Conservation (phyloP, 2,113 vertebrate species). For the Isurus oxyrinchus region DNA sequence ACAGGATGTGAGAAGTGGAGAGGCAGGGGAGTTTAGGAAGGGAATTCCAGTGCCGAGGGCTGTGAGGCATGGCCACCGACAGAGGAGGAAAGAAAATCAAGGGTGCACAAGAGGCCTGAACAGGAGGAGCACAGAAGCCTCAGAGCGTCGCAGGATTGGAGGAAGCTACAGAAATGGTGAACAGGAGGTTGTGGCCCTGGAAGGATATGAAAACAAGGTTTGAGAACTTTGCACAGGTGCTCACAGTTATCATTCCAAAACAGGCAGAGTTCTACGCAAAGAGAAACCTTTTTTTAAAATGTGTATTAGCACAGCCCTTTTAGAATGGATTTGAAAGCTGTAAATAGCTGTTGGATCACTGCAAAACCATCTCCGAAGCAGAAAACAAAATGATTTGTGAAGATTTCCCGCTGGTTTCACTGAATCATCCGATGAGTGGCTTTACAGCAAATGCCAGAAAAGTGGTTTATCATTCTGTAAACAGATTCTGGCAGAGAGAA, state of each 20-base stretch:
- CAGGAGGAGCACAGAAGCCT: not conserved
- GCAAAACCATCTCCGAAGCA: not conserved
- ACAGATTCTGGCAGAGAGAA: conserved; percentile 10
- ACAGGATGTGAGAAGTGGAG: no score
- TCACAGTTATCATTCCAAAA: not conserved
- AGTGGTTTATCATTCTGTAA: conserved; percentile 12
- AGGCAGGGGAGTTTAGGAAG: no score
- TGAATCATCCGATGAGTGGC: conserved; percentile 1
- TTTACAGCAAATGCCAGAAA: conserved; percentile 11
- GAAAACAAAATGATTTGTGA: not conserved
- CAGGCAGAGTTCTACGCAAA: not conserved
- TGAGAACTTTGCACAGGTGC: not conserved
- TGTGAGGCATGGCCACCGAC: no score
- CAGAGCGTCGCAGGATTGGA: no score
- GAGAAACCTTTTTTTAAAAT: not conserved
- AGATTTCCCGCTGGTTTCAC: not conserved
- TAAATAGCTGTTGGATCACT: not conserved
- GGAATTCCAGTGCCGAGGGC: no score
- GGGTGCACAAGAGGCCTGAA: no score
- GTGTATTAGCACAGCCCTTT: not conserved
- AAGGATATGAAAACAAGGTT: not conserved
- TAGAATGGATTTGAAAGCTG: not conserved
- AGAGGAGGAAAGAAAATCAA: no score
- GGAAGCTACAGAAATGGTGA: not conserved
- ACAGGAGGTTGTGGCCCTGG: not conserved